Evolutionary conservation across 2,888 invertebrate genomes (phyloP), one percentile per base, ranked within the genome.

Genomic region (Sarcophaga subvicina): DNA sequence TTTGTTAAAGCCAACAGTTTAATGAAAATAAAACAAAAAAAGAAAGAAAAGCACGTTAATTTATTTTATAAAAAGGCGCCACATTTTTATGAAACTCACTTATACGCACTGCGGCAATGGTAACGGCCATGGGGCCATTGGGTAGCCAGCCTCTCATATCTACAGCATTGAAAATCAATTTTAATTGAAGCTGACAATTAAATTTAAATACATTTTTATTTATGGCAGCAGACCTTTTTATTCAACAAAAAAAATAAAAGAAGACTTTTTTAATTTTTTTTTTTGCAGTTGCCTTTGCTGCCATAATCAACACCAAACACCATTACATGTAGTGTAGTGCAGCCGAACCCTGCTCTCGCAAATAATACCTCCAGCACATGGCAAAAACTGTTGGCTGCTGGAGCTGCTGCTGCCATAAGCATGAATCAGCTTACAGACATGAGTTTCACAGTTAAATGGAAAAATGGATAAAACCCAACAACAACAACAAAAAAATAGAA

Each of bases 161-260:
- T 62, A 72, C 80, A 83, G 75, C 80, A 84, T 81, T 78, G 83
- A 87, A 87, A 85, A 84, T 84, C 87, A 84, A 84, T 87, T 87
- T 83, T 84, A 87, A 87, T 87, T 87, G 87, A 84, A 87, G 87
- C 87, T 84, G 87, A 87, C 87, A 84, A 87, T 87, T 87, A 87
- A 87, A 87, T 87, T 87, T 83, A 87, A 87, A 87, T 87, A 87
- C 79, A 87, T 84, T 87, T 87, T 87, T 87, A 84, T 84, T 84
- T 87, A 87, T 87, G 81, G 67, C 71, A 37, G 2, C 37, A 75
- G 86, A 71, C 78, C 78, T 78, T 81, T 83, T 78, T 49, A 62
- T 60, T 54, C 14, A 14, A 17, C 17, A 12, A 54, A 1, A 14
- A 14, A 14, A 14, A 14, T 17, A 1, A 4, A 14, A 49, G 12